phyloP scores from a whole-genome alignment of 1,140 invertebrate genomes.

The Drosophila mojavensis region DNA sequence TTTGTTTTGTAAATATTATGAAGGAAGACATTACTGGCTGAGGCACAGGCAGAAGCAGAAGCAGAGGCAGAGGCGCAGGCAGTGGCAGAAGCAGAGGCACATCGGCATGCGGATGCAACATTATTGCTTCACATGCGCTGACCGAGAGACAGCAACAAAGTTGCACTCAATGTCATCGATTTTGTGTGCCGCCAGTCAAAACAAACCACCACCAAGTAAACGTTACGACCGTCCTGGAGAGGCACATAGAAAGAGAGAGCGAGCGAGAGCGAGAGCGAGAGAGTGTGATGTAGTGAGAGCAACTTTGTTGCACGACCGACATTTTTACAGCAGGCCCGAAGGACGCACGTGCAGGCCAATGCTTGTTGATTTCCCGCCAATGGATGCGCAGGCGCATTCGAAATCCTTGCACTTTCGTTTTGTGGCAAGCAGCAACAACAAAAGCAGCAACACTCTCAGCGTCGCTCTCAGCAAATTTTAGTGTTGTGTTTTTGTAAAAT shows the following conservation, averaged over 20 bases:
- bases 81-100: background rate
- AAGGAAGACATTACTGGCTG: constrained; percentile 49
- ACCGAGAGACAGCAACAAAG: constrained; percentile 64
- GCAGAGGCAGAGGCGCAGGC: background rate
- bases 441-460: constrained; percentile 11
- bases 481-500: constrained; percentile 82
- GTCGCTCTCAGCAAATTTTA: constrained; percentile 35
- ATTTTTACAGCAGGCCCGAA: constrained; percentile 57
- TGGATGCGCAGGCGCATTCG: constrained; percentile 52
- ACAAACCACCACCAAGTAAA: constrained; percentile 67
- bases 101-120: constrained; percentile 51
- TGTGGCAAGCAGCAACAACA: constrained; percentile 23
- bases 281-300: constrained; percentile 47
- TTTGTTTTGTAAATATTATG: constrained; percentile 70
- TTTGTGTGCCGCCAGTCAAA: constrained; percentile 63
- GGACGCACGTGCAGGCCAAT: constrained; percentile 62
- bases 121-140: constrained; percentile 25
- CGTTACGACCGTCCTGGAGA: constrained; percentile 11
- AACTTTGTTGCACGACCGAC: constrained; percentile 83
- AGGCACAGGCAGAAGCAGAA: no score
- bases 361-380: constrained; percentile 73
- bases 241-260: constrained; percentile 11
- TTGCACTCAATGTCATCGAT: constrained; percentile 84
- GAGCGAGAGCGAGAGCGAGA: constrained; percentile 10
- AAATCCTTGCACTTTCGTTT: constrained; percentile 75